These are phyloP conservation scores for Protonemura montana DNA, from an alignment of 2,888 invertebrate species.

Conservation along the genomic window DNA sequence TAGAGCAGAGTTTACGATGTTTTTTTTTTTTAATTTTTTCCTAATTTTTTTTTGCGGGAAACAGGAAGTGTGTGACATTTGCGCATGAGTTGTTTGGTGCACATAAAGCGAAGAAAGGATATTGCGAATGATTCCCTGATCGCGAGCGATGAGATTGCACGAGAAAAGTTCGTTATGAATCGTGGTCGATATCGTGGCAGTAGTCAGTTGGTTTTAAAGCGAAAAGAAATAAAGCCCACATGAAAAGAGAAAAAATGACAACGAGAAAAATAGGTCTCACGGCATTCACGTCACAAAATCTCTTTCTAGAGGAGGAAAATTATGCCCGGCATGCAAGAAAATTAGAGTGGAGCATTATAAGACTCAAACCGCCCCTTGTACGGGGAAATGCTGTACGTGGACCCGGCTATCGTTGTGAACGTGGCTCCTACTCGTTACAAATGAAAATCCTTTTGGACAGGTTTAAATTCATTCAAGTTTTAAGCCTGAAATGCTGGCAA, in stretches of 20 bases:
- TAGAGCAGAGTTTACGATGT: neutral
- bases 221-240: neutral
- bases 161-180: too few relatives aligned
- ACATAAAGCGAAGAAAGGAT: neutral
- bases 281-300: neutral
- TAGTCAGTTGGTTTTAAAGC: neutral
- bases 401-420: neutral
- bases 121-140: neutral
- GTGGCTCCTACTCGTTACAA: neutral
- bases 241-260: neutral
- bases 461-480: neutral
- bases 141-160: neutral
- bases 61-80: constrained; percentile 3
- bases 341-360: neutral
- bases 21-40: neutral
- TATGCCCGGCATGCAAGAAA: neutral
- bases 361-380: neutral
- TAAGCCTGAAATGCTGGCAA: neutral
- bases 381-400: neutral
- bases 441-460: neutral
- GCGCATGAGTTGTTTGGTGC: neutral
- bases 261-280: neutral
- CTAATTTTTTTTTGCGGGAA: neutral
- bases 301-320: neutral
- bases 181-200: too few relatives aligned